A percentile compares a stretch with the other conserved stretches of the same genome.
These are phyloP conservation scores for Florisuga fusca DNA, from an alignment of 2,797 vertebrate genomes.

Conservation along the genomic window DNA sequence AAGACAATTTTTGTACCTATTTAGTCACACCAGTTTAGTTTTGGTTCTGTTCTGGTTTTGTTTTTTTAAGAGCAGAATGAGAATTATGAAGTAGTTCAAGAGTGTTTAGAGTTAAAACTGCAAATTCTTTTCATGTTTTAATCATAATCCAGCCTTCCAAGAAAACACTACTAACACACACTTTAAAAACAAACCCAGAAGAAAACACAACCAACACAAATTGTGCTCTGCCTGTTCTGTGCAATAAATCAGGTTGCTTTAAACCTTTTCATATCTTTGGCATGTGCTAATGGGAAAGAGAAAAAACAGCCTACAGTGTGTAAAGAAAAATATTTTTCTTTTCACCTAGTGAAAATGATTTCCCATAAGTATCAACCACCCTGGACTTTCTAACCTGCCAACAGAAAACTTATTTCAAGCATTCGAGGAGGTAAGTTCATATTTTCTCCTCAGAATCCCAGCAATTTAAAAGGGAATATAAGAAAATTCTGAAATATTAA, in stretches of 20 bases:
- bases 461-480: neutral
- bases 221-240: neutral
- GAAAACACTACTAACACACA: neutral
- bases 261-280: neutral
- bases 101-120: neutral
- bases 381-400: neutral
- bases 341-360: slow-evolving; percentile 10
- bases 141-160: neutral
- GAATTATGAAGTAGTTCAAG: neutral
- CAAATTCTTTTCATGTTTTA: neutral
- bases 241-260: neutral
- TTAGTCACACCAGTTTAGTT: neutral
- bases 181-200: neutral
- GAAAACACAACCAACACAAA: neutral
- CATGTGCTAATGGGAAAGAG: neutral
- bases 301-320: neutral
- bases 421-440: neutral
- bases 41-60: neutral
- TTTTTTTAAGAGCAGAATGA: neutral
- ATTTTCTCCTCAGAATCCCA: neutral
- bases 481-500: neutral
- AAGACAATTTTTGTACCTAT: neutral
- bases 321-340: slow-evolving; percentile 11
- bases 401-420: neutral
- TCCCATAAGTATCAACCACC: neutral